Base-by-base conservation (phyloP, 1,140 invertebrate genomes). In the Eciton burchellii region DNA sequence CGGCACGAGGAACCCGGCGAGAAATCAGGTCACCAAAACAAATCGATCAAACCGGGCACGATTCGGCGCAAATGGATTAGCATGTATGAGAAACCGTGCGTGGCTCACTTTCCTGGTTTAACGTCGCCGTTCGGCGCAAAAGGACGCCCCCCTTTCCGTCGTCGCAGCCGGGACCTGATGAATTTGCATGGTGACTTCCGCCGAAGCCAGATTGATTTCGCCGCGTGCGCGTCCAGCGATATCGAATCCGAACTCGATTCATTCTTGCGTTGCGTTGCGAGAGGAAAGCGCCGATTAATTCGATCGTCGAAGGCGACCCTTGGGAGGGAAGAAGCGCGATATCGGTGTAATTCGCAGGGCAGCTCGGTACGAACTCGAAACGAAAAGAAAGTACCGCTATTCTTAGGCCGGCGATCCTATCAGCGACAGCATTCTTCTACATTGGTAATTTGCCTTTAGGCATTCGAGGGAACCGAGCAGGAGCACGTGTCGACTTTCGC, bases 301-400 rank as follows among this genome's bases (percentile, higher is more conserved):
- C 41, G 21, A 9, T 12, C 52, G 16, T 43, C n/a, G 5, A 21
- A 19, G 43, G 21, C 3, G 16, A 41, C 9, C 11, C 19, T 41
- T n/a, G 9, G 5, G 19, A 11, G n/a, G 47, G 41, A 87, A 84
- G n/a, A n/a, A n/a, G n/a, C n/a, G n/a, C 35, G 74, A 76, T 65
- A 87, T 87, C 41, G 41, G 66, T 43, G 81, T 45, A 63, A 84
- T 83, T 41, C 66, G 71, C 29, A 41, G 21, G n/a, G 41, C 21
- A 35, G 29, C 11, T 52, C 47, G 74, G 49, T 54, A 47, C 29
- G 60, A 26, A 35, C 16, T 52, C 43, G 77, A 82, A 87, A 65
- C 83, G 84, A 89, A 89, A 89, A 70, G 88, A 89, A 89, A 89
- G 88, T 88, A 89, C 88, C 88, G 88, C 86, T 89, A 89, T 87